Base-by-base conservation (phyloP, 2,113 vertebrate genomes). In the Microcebus ravelobensis region DNA sequence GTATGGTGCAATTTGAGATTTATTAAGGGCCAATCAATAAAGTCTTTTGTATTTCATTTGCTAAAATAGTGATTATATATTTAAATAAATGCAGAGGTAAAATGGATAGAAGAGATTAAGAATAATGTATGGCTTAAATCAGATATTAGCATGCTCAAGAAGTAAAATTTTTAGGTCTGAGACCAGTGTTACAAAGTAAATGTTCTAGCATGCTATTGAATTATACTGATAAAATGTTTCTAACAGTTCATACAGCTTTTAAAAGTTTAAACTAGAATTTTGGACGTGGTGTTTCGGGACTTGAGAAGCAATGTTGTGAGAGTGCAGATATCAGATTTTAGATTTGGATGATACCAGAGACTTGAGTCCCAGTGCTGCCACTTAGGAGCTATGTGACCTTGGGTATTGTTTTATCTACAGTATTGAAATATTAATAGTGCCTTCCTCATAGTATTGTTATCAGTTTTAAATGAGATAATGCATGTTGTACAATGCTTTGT, bases 401-500 rank as follows among this genome's bases (percentile, higher is more conserved):
- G 15, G 4, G 1, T 9, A 3, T 27, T 17, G 15, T 15, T 36
- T 42, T 48, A 17, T 57, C 48, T 55, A 3, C 3, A 23, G 12
- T 29, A 3, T 0, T 48, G 3, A 42, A 21, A 48, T 50, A 17
- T 8, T 61, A 55, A 36, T 11, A 80, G n/a, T 1, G 6, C 39
- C 67, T 71, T 70, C 70, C 52, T 59, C 12, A 8, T 31, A 27
- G 21, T n/a, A 6, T 6, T 2, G 0, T 17, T 59, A 52, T 23
- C 36, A 31, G 13, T 36, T 70, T 45, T 45, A 71, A 59, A 45
- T 34, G 57, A 81, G 23, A 50, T 12, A 7, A 25, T 14, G 12
- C 5, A 1, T 14, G 27, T 21, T 18, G 27, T 25, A 8, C 1
- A 34, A 0, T 13, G 6, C 29, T 52, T 57, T 74, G 13, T 23